Base-by-base conservation (phyloP, 2,113 vertebrate species). In the Dendrocopos noguchii region DNA sequence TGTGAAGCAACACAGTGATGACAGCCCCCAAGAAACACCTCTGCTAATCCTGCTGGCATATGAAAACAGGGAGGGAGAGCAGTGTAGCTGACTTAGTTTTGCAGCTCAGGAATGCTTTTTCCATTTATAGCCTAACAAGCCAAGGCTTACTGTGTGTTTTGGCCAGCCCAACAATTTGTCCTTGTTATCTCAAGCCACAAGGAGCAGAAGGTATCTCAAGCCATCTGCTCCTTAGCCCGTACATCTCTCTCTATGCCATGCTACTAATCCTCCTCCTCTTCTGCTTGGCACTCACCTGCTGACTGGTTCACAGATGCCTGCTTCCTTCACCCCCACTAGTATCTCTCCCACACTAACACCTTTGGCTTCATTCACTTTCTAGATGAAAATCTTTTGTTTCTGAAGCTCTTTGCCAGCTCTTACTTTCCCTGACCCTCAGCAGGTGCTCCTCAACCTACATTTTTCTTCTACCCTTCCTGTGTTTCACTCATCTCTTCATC, bases 31-130 rank as follows among this genome's bases (percentile, higher is more conserved):
- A 11, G 55, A 80, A 57, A 44, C 33, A 66, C 15, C 28, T 83
- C 50, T 2, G 2, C 44, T 50, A 14, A 47, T 59, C 21, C 29
- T 87, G 36, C 21, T 0, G 0, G 31, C 0, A 0, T 28, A 3
- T 17, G 52, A 67, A 36, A 8, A 15, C 4, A 19, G 33, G 33
- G 33, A 34, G 5, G 4, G 8, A 8, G 10, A 44, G 6, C 9
- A 20, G 36, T 64, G 29, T 33, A 78, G n/a, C 65, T 4, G 1
- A 33, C 34, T 76, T 47, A 57, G 20, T 34, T 90, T 46, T 29
- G 34, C 25, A 59, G 60, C 52, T 28, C 27, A 42, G 25, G n/a
- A 87, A 7, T 1, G 0, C 4, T 7, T 75, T 75, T 82, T 53
- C 10, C 29, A 8, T 24, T 44, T 83, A 12, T 55, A 90, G 50